Evolutionary conservation across 2,797 vertebrate species (phyloP).

Genomic region (Gymnocypris eckloni): DNA sequence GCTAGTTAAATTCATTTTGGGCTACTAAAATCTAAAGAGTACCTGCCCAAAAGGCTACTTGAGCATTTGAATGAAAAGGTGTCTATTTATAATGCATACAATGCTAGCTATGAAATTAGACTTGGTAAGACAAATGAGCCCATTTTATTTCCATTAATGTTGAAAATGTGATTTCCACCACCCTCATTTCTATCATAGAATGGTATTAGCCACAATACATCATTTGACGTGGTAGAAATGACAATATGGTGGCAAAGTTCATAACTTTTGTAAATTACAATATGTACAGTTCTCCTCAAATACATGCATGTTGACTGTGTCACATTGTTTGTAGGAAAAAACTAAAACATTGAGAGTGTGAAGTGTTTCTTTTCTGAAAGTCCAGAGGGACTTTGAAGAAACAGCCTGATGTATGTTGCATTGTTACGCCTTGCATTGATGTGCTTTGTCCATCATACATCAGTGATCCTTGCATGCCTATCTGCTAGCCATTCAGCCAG

Average conservation of each 20-base stretch:
- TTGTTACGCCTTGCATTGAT: not conserved
- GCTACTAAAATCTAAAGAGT: not conserved
- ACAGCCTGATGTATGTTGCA: not conserved
- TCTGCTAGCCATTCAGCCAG: not conserved
- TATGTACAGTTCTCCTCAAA: not conserved
- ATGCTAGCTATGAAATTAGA: not conserved
- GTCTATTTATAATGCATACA: not conserved
- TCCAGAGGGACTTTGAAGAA: not conserved
- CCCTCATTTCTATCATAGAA: not conserved
- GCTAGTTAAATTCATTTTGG: not conserved
- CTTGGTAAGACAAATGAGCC: not conserved
- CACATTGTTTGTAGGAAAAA: no score
- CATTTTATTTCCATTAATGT: conserved; percentile 3
- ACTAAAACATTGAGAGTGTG: not conserved
- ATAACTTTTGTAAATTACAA: not conserved
- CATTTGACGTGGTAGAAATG: not conserved
- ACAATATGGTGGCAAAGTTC: not conserved
- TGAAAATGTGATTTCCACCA: not conserved
- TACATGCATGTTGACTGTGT: not conserved
- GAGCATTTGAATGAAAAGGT: not conserved
- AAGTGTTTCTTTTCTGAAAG: not conserved
- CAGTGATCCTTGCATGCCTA: not conserved
- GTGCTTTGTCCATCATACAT: not conserved
- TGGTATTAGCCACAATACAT: not conserved
- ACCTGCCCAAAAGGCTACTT: no score